Evolutionary conservation across 2,888 invertebrate genomes (phyloP).

Genomic region (Osmoderma eremita): DNA sequence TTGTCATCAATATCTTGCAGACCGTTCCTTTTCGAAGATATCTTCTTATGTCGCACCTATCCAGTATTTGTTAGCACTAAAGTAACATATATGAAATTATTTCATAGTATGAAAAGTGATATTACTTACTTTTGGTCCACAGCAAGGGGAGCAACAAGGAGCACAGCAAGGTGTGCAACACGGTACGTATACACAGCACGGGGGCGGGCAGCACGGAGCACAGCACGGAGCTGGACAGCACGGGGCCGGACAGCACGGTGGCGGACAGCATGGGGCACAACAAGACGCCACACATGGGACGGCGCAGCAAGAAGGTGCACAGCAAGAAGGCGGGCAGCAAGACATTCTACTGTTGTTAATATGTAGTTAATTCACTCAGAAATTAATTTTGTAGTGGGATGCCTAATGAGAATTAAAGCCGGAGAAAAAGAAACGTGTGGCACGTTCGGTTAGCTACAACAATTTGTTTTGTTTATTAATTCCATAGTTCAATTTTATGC

Average conservation of each 20-base stretch:
- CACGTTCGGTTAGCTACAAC: constrained; percentile 14
- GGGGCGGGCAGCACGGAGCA: constrained; percentile 48
- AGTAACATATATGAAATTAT: constrained; percentile 2
- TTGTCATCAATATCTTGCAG: constrained; percentile 40
- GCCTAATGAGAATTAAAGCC: constrained; percentile 6
- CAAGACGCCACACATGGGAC: constrained; percentile 42
- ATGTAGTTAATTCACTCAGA: constrained; percentile 7
- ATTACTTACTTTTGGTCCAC: constrained; percentile 32
- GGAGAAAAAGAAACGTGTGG: constrained; percentile 19
- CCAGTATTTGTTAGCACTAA: constrained; percentile 24
- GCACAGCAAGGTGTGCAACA: constrained; percentile 45
- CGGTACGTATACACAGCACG: constrained; percentile 44
- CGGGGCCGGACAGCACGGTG: constrained; percentile 42
- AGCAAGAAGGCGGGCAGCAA: constrained; percentile 44
- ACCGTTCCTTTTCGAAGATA: constrained; percentile 33
- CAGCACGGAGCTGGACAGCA: constrained; percentile 41
- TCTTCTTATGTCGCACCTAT: constrained; percentile 3
- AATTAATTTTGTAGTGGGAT: constrained; percentile 12
- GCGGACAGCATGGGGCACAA: constrained; percentile 37
- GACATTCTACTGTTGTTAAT: constrained; percentile 24
- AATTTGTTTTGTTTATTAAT: constrained; percentile 29
- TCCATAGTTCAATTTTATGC: constrained; percentile 31
- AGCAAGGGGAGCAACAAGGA: constrained; percentile 45
- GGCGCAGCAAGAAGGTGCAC: constrained; percentile 41
- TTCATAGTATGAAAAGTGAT: constrained; percentile 2